These are phyloP conservation scores for Gambelia wislizenii DNA, from an alignment of 2,797 vertebrate genomes.

Conservation along the genomic window DNA sequence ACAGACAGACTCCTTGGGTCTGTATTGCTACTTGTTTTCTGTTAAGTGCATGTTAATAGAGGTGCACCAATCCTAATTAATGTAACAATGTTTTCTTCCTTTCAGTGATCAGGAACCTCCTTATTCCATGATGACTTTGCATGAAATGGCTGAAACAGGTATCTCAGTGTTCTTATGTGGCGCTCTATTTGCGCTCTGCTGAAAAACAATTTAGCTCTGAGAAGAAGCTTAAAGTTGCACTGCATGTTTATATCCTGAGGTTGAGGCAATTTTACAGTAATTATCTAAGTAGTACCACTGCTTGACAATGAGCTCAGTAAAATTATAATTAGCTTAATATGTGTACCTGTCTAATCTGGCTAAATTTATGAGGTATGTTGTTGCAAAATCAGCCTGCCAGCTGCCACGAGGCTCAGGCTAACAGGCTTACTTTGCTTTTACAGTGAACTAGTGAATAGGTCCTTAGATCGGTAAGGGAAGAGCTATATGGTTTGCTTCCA, in stretches of 20 bases:
- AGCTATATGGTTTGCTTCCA: neutral
- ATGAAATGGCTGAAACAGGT: conserved; percentile 99
- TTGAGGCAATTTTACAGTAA: neutral
- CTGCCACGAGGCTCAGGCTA: neutral
- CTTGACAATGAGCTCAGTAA: conserved; percentile 19
- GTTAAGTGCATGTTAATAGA: conserved; percentile 42
- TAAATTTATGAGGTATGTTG: accelerated
- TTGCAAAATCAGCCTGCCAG: neutral
- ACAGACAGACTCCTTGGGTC: neutral
- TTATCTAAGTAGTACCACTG: conserved; percentile 10
- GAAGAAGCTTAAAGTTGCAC: neutral
- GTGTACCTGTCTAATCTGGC: neutral
- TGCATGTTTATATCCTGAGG: neutral
- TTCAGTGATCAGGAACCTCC: conserved; percentile 99
- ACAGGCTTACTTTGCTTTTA: conserved; percentile 5
- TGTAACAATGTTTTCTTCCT: conserved; percentile 72
- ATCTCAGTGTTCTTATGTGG: conserved; percentile 69
- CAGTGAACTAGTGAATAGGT: neutral
- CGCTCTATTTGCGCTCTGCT: conserved; percentile 47
- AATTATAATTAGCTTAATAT: conserved; percentile 2
- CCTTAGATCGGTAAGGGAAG: neutral
- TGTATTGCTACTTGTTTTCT: conserved; percentile 31
- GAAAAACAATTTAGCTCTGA: neutral
- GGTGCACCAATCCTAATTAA: conserved; percentile 56
- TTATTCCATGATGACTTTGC: conserved; percentile 99